A percentile compares a stretch with the other conserved stretches of the same genome.
phyloP scores from a whole-genome alignment of 2,888 invertebrate species.

The Caenorhabditis japonica region DNA sequence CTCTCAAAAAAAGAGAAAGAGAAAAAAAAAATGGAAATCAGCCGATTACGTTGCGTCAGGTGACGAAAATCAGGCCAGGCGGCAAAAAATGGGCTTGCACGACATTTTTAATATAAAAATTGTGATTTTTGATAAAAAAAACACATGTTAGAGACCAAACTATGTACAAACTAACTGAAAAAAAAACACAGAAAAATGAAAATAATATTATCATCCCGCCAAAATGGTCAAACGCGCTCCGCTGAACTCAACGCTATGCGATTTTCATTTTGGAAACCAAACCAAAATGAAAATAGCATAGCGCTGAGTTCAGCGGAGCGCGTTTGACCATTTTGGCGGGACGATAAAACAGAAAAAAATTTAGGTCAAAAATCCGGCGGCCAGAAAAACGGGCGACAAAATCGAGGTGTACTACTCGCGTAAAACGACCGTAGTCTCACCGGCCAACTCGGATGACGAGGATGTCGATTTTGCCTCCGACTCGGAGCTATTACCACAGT shows the following conservation, averaged over 20 bases:
- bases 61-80: background rate
- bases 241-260: too few relatives aligned
- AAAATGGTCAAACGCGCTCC: too few relatives aligned
- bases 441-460: slow-evolving; percentile 70
- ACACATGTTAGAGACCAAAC: slow-evolving; percentile 1
- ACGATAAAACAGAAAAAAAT: too few relatives aligned
- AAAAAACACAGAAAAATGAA: background rate
- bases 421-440: slow-evolving; percentile 66
- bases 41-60: background rate
- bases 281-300: too few relatives aligned
- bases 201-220: too few relatives aligned
- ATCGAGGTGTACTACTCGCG: slow-evolving; percentile 61
- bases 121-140: slow-evolving; percentile 1
- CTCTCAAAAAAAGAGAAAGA: too few relatives aligned
- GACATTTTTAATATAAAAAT: too few relatives aligned
- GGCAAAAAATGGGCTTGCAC: too few relatives aligned
- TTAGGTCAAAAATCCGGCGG: slow-evolving; percentile 62
- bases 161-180: background rate
- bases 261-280: too few relatives aligned
- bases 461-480: slow-evolving; percentile 57
- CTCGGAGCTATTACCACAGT: slow-evolving; percentile 52
- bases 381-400: slow-evolving; percentile 60
- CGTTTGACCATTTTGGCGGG: too few relatives aligned
- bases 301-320: too few relatives aligned
- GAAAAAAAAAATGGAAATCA: too few relatives aligned